A percentile compares a stretch with the other conserved stretches of the same genome.
phyloP scores from a whole-genome alignment of 2,888 invertebrate species.

The Pandemis corylana region DNA sequence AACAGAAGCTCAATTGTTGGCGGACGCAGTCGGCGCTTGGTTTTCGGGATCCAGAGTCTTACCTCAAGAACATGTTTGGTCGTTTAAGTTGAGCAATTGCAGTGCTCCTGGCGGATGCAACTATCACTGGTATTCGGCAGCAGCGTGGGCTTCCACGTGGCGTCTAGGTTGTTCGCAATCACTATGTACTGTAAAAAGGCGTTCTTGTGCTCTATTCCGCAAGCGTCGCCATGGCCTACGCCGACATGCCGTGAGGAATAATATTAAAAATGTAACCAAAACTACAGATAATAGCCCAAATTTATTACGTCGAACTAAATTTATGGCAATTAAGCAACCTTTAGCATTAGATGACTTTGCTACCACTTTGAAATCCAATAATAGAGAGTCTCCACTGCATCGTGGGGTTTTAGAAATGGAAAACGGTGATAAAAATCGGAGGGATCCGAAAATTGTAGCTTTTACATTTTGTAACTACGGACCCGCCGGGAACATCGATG shows the following conservation, averaged over 20 bases:
- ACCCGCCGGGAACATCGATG: conserved; percentile 78
- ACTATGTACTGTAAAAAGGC: conserved; percentile 69
- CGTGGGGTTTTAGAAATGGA: conserved; percentile 57
- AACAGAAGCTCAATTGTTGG: conserved; percentile 76
- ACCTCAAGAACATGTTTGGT: conserved; percentile 70
- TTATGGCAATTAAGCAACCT: conserved; percentile 56
- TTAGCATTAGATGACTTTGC: conserved; percentile 61
- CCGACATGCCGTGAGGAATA: neutral
- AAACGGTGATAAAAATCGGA: conserved; percentile 49
- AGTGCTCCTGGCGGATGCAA: conserved; percentile 76
- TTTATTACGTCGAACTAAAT: conserved; percentile 67
- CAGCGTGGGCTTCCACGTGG: conserved; percentile 80
- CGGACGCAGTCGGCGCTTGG: conserved; percentile 78
- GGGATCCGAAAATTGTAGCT: conserved; percentile 69
- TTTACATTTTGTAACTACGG: conserved; percentile 80
- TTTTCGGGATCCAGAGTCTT: conserved; percentile 75
- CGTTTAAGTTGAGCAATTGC: conserved; percentile 71
- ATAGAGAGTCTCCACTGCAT: conserved; percentile 65
- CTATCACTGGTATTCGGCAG: conserved; percentile 75
- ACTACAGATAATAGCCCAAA: conserved; percentile 56
- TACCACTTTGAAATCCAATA: conserved; percentile 47
- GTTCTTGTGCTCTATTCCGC: conserved; percentile 67
- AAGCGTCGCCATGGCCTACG: conserved; percentile 53
- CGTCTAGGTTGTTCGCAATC: conserved; percentile 77
- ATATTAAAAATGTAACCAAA: conserved; percentile 45